Base-by-base conservation (phyloP, 2,113 vertebrate genomes). In the Thalassarche chlororhynchos region DNA sequence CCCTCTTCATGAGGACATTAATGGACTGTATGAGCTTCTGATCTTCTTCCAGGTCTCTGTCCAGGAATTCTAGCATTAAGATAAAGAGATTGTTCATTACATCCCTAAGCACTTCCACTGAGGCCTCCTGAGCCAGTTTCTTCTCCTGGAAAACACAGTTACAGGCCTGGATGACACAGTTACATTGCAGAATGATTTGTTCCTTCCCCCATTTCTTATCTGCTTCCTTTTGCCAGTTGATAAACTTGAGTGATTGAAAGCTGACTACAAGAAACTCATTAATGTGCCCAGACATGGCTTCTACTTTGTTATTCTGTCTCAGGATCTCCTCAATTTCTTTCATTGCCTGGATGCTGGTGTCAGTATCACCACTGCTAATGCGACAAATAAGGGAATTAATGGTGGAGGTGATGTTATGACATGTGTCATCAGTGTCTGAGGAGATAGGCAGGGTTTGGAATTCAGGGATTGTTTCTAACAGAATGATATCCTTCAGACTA, bases 231-330 rank as follows among this genome's bases (percentile, higher is more conserved):
- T 93, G 98, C 95, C 98, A 98, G 89, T 98, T 98, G 92, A 99
- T 98, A 77, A 99, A 98, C 34, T 98, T 93, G 57, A 99, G 97
- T 97, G 99, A 99, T 98, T 99, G 99, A 96, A 99, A 98, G 16
- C 98, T 98, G 32, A 98, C 99, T 49, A 99, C 98, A 62, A 99
- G 98, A 94, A 99, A 98, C 96, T 99, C 98, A 92, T 99, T 99
- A 29, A 99, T 98, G 96, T 99, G 98, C 54, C 98, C 98, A 2
- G 98, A 98, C 98, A 99, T 99, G 54, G 98, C 97, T 70, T 98
- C 98, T 4, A 95, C 98, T 68, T 98, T 99, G 97, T 98, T 98
- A 65, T 98, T 98, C 92, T 99, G 98, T 38, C 98, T 98, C 94
- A 99, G 84, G 52, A 99, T 98, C 95, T 98, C 98, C 42, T 99